Conservation (phyloP, 2,797 vertebrate genomes). For the Periparus ater region DNA sequence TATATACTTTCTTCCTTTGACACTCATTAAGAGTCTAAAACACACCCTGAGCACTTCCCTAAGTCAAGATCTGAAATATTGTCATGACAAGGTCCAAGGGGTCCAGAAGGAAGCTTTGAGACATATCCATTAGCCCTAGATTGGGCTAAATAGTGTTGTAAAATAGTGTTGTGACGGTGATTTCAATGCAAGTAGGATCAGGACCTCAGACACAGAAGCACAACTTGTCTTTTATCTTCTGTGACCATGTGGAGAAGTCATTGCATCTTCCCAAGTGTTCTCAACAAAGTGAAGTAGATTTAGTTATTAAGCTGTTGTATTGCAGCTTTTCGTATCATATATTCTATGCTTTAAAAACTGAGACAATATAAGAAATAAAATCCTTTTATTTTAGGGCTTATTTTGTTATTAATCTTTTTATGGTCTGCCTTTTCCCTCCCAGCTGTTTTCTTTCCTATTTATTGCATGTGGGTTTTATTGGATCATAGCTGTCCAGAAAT, state of each 20-base stretch:
- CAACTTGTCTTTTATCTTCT: background rate
- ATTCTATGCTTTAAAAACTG: background rate
- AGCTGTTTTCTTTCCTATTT: conserved; percentile 51
- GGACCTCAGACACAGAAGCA: background rate
- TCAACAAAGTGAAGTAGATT: background rate
- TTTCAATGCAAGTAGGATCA: background rate
- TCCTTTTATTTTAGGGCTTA: background rate
- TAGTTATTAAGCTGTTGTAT: background rate
- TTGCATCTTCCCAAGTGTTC: background rate
- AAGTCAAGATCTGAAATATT: background rate
- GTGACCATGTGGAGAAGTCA: background rate
- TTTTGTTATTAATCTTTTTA: background rate
- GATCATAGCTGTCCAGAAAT: background rate
- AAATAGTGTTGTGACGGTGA: background rate
- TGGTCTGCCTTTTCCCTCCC: background rate
- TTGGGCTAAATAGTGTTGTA: background rate
- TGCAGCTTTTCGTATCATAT: background rate
- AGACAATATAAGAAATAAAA: background rate
- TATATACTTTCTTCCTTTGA: background rate
- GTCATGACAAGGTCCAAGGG: background rate
- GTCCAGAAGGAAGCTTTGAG: background rate
- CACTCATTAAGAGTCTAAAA: background rate
- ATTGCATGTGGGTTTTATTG: background rate
- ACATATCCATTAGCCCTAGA: background rate
- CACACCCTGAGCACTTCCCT: background rate